These are phyloP conservation scores for Sisyra terminalis DNA, from an alignment of 2,888 invertebrate genomes.

Conservation along the genomic window DNA sequence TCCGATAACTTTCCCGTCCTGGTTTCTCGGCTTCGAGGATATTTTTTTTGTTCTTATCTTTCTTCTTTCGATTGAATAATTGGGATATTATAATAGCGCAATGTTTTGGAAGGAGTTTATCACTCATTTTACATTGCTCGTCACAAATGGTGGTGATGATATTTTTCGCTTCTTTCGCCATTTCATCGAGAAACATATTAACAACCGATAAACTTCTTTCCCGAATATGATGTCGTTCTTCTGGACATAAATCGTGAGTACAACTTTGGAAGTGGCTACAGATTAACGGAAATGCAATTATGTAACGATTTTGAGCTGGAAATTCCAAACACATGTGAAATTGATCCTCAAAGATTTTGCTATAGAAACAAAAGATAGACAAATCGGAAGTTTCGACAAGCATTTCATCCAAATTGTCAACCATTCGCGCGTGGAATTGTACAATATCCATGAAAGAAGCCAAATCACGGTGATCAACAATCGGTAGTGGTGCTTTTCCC, in stretches of 20 bases:
- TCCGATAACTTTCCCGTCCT: conserved; percentile 89
- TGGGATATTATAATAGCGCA: conserved; percentile 84
- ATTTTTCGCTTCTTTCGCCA: conserved; percentile 97
- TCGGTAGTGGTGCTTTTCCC: conserved; percentile 56
- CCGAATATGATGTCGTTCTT: conserved; percentile 92
- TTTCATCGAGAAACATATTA: conserved; percentile 94
- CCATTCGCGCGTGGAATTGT: conserved; percentile 94
- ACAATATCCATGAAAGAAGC: conserved; percentile 89
- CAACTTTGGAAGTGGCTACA: conserved; percentile 97
- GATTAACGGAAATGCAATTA: conserved; percentile 93
- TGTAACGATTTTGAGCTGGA: conserved; percentile 87
- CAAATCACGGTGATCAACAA: conserved; percentile 72
- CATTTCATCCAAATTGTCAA: conserved; percentile 94
- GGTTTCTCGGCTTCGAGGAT: conserved; percentile 77
- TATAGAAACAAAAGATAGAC: conserved; percentile 95
- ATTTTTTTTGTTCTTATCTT: conserved; percentile 82
- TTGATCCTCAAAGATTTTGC: conserved; percentile 91
- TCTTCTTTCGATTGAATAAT: conserved; percentile 76
- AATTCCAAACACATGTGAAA: conserved; percentile 98
- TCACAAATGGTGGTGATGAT: conserved; percentile 98
- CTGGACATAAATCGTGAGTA: conserved; percentile 95
- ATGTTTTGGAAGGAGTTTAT: conserved; percentile 87
- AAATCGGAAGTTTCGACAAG: conserved; percentile 93
- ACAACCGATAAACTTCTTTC: conserved; percentile 91
- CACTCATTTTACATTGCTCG: conserved; percentile 93